Evolutionary conservation across 37 sponge, comb jelly and placozoan genomes (phyloP).

Genomic region (Halisarca cf. caerulea): DNA sequence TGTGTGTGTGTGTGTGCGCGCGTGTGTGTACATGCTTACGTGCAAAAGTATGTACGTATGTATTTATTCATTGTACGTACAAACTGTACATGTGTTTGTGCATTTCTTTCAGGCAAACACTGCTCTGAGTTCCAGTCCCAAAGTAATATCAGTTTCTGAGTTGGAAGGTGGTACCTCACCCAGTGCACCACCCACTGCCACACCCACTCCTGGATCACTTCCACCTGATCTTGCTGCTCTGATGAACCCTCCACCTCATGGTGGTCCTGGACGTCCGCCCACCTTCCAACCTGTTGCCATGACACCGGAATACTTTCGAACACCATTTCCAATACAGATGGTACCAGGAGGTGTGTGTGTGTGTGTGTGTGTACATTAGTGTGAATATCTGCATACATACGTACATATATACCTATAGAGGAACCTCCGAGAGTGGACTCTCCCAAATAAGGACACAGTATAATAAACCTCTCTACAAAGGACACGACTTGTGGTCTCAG

Average conservation of each 20-base stretch:
- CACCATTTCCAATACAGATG: background rate
- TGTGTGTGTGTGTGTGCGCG: conserved; percentile 12
- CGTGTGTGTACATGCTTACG: background rate
- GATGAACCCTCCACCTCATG: background rate
- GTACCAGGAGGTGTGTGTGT: background rate
- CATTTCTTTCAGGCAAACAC: background rate
- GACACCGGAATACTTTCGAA: background rate
- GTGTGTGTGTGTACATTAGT: background rate
- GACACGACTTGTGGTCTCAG: too few relatives aligned
- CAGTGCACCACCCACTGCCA: background rate
- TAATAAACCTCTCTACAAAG: too few relatives aligned
- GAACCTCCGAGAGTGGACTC: too few relatives aligned
- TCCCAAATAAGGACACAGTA: too few relatives aligned
- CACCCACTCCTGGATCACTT: background rate
- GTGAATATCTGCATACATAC: background rate
- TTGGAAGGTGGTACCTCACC: background rate
- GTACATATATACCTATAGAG: background rate
- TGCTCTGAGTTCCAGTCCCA: background rate
- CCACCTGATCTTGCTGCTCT: background rate
- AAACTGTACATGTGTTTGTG: too few relatives aligned
- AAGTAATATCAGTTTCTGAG: background rate
- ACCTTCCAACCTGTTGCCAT: background rate
- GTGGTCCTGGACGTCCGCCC: background rate
- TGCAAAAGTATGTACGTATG: background rate
- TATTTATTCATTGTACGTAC: background rate